Percentiles rank a stretch among this genome's conserved stretches.
Evolutionary conservation across 2,113 vertebrate genomes (phyloP).

Genomic region (Eleginops maclovinus): DNA sequence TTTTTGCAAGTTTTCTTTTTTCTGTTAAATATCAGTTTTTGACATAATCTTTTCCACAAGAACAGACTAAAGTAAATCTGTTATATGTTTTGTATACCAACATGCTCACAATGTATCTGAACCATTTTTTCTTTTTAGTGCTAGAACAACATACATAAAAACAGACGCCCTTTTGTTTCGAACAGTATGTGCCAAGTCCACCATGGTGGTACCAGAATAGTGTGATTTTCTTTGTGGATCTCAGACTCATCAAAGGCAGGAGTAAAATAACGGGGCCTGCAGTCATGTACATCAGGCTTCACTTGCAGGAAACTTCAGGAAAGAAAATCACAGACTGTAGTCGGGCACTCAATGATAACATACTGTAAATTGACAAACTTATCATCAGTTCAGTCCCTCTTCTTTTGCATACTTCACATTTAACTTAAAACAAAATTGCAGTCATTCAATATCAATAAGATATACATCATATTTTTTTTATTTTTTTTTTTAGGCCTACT

Average conservation of each 20-base stretch:
- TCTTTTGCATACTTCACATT: constrained; percentile 48
- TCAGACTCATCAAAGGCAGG: constrained; percentile 61
- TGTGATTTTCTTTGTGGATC: constrained; percentile 46
- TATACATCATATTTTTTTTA: constrained; percentile 38
- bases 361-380: constrained; percentile 42
- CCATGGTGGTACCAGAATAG: constrained; percentile 37
- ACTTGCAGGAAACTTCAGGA: constrained; percentile 30
- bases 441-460: constrained; percentile 39
- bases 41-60: constrained; percentile 80
- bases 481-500: constrained; percentile 32
- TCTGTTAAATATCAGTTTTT: constrained; percentile 75
- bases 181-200: constrained; percentile 62
- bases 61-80: constrained; percentile 82
- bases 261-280: constrained; percentile 46
- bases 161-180: constrained; percentile 58
- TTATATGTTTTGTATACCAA: constrained; percentile 81
- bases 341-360: constrained; percentile 44
- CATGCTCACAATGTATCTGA: constrained; percentile 83
- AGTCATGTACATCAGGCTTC: constrained; percentile 46
- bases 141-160: constrained; percentile 77
- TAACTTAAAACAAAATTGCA: constrained; percentile 42
- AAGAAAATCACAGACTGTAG: constrained; percentile 51
- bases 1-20: constrained; percentile 57
- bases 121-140: constrained; percentile 69
- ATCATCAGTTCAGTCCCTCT: constrained; percentile 37